Evolutionary conservation across 2,888 invertebrate genomes (phyloP).

Genomic region (Mactromeris polynyma): DNA sequence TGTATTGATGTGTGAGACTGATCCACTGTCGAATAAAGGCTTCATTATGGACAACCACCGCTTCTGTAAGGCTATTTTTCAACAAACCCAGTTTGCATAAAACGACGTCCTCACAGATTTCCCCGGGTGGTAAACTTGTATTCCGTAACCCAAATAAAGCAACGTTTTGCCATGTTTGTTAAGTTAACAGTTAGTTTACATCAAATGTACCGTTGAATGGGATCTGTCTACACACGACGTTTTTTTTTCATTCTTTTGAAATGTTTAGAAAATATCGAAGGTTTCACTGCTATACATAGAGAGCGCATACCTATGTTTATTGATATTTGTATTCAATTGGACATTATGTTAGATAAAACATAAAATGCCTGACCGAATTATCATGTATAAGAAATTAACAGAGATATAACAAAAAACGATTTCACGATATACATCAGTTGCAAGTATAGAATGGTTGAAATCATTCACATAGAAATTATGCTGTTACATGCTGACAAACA

Average conservation of each 20-base stretch:
- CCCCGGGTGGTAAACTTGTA: background rate
- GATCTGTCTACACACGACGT: background rate
- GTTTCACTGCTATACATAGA: background rate
- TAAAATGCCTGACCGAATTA: background rate
- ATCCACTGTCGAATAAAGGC: background rate
- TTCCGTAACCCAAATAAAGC: background rate
- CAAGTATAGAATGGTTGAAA: too few relatives aligned
- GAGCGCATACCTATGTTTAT: background rate
- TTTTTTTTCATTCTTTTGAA: background rate
- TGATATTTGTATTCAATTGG: background rate
- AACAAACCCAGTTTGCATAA: background rate
- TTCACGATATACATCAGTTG: too few relatives aligned
- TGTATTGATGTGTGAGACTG: background rate
- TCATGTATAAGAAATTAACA: background rate
- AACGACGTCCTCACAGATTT: background rate
- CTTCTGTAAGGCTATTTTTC: background rate
- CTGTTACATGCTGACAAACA: too few relatives aligned
- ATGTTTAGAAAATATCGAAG: background rate
- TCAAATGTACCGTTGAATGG: background rate
- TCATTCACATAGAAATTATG: too few relatives aligned
- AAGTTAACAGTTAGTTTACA: background rate
- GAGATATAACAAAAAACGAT: too few relatives aligned
- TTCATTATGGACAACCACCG: background rate
- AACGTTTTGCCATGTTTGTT: background rate
- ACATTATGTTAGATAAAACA: background rate